Conservation (phyloP, 1,140 invertebrate species). For the Cherax quadricarinatus region DNA sequence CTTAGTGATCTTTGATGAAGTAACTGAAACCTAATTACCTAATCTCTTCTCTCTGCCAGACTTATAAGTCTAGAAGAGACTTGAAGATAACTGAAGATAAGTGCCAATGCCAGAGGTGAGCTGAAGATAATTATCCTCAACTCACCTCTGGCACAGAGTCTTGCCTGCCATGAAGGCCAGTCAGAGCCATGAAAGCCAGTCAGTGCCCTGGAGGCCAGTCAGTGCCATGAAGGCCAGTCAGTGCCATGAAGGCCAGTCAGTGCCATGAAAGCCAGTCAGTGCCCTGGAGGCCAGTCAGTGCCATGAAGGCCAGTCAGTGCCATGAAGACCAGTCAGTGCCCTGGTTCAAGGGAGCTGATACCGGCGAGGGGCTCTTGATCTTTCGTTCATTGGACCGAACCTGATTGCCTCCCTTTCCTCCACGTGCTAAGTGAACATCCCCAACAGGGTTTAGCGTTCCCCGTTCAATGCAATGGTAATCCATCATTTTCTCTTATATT, state of each 20-base stretch:
- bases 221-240: neutral
- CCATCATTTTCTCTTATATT: no score
- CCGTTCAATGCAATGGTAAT: no score
- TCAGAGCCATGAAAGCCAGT: neutral
- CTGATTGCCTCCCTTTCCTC: no score
- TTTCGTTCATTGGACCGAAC: no score
- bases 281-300: neutral
- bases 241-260: neutral
- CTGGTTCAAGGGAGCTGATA: neutral
- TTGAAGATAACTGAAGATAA: no score
- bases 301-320: neutral
- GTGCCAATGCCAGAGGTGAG: neutral
- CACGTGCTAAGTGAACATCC: no score
- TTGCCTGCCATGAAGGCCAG: neutral
- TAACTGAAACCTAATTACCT: no score
- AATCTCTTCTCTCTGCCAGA: neutral
- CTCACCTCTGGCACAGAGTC: neutral
- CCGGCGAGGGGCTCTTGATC: no score
- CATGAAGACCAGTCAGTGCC: no score
- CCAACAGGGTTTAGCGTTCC: no score
- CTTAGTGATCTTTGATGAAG: no score
- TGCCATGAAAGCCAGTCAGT: neutral
- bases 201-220: neutral
- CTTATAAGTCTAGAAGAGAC: no score
- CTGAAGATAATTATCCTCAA: neutral